Conservation (phyloP, 2,797 vertebrate genomes). For the Sylvia borin region DNA sequence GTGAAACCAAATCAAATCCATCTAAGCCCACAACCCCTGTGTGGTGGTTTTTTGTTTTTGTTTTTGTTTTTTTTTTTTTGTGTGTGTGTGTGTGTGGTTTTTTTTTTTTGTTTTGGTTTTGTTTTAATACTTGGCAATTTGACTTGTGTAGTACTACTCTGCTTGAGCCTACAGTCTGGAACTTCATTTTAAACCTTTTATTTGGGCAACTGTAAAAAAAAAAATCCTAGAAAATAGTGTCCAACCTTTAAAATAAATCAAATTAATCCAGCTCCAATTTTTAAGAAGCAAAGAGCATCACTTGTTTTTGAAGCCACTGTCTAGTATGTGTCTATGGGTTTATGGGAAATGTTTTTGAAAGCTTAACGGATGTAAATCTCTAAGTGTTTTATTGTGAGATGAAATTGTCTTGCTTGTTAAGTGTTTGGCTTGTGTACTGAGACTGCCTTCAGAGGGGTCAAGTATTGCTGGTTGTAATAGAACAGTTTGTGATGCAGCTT, state of each 20-base stretch:
- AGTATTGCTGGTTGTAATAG: background rate
- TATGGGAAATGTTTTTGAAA: background rate
- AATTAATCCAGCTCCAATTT: background rate
- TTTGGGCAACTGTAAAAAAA: background rate
- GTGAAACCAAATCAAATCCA: background rate
- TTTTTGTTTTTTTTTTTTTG: background rate
- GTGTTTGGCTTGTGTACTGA: background rate
- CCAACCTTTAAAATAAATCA: background rate
- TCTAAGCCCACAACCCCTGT: background rate
- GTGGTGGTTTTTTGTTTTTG: background rate
- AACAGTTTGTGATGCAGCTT: background rate
- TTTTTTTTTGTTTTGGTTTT: background rate
- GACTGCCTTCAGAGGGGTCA: background rate
- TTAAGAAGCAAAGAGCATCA: background rate
- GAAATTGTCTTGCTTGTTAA: background rate
- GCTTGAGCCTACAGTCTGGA: background rate
- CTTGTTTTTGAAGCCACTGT: background rate
- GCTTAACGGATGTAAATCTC: background rate
- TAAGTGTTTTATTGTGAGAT: background rate
- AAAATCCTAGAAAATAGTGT: background rate
- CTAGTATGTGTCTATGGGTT: background rate
- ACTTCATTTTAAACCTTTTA: background rate
- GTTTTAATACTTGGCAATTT: background rate
- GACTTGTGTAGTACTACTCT: background rate
- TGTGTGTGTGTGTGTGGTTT: too few relatives aligned